Conservation (phyloP, 2,797 vertebrate species). For the Sorex maritimensis region DNA sequence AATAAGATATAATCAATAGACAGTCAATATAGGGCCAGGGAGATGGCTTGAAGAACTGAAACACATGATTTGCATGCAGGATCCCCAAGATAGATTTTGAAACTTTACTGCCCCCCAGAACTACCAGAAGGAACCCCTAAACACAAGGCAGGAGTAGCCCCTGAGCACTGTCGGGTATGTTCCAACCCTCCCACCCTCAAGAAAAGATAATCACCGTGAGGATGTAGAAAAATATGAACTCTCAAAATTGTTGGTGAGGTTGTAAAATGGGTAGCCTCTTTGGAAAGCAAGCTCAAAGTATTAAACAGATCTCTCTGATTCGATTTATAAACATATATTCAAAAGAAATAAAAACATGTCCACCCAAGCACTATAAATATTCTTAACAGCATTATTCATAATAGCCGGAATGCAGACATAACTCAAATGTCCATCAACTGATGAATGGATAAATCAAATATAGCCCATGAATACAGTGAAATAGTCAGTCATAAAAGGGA, state of each 20-base stretch:
- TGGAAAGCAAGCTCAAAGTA: slow-evolving; percentile 20
- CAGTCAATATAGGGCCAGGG: neutral
- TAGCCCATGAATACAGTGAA: neutral
- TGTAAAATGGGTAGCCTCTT: neutral
- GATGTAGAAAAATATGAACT: neutral
- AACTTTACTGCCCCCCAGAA: no score
- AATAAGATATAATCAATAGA: neutral
- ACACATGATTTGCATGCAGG: no score
- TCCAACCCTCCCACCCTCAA: no score
- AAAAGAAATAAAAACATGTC: slow-evolving; percentile 13
- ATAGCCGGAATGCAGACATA: slow-evolving; percentile 10
- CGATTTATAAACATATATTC: neutral
- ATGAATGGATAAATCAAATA: slow-evolving; percentile 44
- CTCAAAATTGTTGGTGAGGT: neutral
- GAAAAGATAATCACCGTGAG: neutral
- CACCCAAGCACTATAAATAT: neutral
- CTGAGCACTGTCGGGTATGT: no score
- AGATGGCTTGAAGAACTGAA: no score
- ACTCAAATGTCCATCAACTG: slow-evolving; percentile 22
- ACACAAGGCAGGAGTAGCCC: no score
- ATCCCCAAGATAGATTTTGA: no score
- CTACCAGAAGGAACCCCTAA: no score
- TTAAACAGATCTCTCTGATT: slow-evolving; percentile 52
- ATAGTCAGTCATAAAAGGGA: slow-evolving; percentile 40
- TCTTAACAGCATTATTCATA: neutral